Evolutionary conservation across 92 coral and sea anemone genomes (phyloP).

Genomic region (Paramuricea clavata): DNA sequence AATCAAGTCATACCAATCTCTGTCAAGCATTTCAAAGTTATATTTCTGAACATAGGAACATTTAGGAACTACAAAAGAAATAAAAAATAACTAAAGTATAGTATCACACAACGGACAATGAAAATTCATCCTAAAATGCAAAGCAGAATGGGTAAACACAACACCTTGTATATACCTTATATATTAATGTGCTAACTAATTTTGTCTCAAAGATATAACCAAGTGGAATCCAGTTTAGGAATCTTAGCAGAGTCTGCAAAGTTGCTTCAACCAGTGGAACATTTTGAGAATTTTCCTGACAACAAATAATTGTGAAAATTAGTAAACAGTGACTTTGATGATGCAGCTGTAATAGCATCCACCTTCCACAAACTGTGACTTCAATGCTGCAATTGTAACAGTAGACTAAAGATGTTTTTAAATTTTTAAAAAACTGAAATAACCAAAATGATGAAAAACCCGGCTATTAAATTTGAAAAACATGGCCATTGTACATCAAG

Average conservation of each 20-base stretch:
- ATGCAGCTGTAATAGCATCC: neutral
- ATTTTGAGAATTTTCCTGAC: conserved; percentile 92
- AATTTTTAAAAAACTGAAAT: too few relatives aligned
- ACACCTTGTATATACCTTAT: conserved; percentile 77
- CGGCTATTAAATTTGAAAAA: too few relatives aligned
- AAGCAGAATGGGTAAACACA: too few relatives aligned
- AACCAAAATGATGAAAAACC: too few relatives aligned
- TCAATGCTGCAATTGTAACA: neutral
- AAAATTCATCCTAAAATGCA: neutral
- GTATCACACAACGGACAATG: neutral
- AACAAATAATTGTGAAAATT: neutral
- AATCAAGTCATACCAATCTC: conserved; percentile 78
- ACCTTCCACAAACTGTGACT: neutral
- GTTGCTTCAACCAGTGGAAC: conserved; percentile 95
- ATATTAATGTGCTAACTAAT: conserved; percentile 90
- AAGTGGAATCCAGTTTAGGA: conserved; percentile 99
- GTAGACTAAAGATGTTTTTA: too few relatives aligned
- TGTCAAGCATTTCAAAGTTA: conserved; percentile 94
- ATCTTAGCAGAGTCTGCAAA: conserved; percentile 89
- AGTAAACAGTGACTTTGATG: neutral
- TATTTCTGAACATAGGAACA: conserved; percentile 98
- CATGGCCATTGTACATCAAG: too few relatives aligned
- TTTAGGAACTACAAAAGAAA: conserved; percentile 81
- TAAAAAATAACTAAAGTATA: neutral
- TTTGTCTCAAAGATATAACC: conserved; percentile 99